Conservation (phyloP, 2,888 invertebrate genomes). For the Phrixothrix hirtus region DNA sequence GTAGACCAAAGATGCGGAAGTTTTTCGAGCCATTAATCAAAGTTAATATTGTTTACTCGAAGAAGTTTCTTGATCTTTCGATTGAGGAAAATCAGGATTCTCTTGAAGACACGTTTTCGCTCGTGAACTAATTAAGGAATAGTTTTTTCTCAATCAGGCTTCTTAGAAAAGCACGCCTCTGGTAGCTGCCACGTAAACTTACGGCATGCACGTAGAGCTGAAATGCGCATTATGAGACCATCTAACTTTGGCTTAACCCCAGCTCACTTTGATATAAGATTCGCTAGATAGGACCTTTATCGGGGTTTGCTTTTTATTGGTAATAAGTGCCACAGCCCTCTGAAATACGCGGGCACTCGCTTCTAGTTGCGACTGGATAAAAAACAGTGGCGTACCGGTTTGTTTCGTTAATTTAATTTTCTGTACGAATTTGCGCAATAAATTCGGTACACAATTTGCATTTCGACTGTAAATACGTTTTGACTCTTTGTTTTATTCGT, state of each 20-base stretch:
- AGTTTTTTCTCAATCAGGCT: no score
- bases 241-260: conserved; percentile 32
- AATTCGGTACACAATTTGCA: no score
- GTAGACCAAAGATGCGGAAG: background rate
- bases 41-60: background rate
- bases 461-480: no score
- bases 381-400: conserved; percentile 5
- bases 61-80: no score
- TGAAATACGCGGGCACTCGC: conserved; percentile 37
- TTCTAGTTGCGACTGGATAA: conserved; percentile 10
- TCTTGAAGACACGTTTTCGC: no score
- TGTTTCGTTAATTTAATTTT: no score
- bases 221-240: conserved; percentile 39
- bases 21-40: background rate
- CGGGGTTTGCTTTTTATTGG: conserved; percentile 40
- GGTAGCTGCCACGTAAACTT: conserved; percentile 22
- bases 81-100: no score
- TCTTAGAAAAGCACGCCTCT: conserved; percentile 13
- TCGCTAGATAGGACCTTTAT: conserved; percentile 36
- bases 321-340: conserved; percentile 44
- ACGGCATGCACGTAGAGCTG: conserved; percentile 35
- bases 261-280: conserved; percentile 25
- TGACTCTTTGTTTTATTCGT: no score
- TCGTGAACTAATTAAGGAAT: no score
- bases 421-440: no score